Conservation (phyloP, 1,140 invertebrate species). For the Zophobas atratus region DNA sequence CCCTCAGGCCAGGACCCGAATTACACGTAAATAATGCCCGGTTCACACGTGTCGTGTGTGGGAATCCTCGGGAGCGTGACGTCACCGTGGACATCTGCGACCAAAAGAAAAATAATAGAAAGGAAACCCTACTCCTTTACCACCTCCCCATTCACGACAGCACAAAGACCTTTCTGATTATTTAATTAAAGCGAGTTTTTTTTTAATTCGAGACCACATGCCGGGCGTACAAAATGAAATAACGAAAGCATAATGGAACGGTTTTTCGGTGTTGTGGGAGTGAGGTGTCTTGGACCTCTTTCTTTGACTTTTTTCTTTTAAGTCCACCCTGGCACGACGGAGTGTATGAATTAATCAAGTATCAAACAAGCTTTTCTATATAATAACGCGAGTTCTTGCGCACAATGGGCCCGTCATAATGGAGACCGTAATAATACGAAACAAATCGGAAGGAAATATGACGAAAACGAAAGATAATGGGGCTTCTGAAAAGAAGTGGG, state of each 20-base stretch:
- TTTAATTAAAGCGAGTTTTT: constrained; percentile 40
- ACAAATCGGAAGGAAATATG: constrained; percentile 47
- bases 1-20: constrained; percentile 39
- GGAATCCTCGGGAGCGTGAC: constrained; percentile 39
- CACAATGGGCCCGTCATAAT: constrained; percentile 38
- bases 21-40: constrained; percentile 43
- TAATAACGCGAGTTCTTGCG: constrained; percentile 12
- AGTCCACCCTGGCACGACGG: constrained; percentile 20
- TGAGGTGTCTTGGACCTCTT: constrained; percentile 14
- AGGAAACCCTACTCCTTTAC: constrained; percentile 42
- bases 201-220: constrained; percentile 25
- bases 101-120: constrained; percentile 40
- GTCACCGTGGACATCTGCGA: constrained; percentile 41
- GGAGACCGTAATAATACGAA: constrained; percentile 41
- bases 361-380: constrained; percentile 44
- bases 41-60: constrained; percentile 41
- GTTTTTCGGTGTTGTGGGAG: constrained; percentile 14
- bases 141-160: constrained; percentile 24
- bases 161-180: constrained; percentile 40
- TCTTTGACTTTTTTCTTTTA: constrained; percentile 18
- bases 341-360: constrained; percentile 39
- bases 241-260: constrained; percentile 20
- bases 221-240: constrained; percentile 20
- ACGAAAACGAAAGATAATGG: constrained; percentile 44
- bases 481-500: constrained; percentile 41